Percentiles rank a stretch among this genome's conserved stretches.
phyloP scores from a whole-genome alignment of 2,113 vertebrate species.

The Ursus arctos region DNA sequence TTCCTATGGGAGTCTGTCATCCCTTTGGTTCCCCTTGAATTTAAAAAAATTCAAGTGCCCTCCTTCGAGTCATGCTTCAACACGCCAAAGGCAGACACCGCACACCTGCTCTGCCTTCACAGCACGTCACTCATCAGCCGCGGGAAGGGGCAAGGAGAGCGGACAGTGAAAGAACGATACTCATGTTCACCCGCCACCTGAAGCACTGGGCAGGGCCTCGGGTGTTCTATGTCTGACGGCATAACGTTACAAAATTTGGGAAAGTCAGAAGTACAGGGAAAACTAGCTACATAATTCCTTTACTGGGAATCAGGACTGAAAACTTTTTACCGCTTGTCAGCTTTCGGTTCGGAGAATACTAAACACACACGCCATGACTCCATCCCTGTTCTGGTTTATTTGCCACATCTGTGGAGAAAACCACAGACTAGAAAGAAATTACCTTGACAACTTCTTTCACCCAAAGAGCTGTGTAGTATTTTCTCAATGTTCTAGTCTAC shows the following conservation, averaged over 20 bases:
- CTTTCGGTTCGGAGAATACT: conserved; percentile 2
- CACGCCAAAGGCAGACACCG: conserved; percentile 6
- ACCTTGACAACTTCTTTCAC: conserved; percentile 57
- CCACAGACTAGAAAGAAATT: conserved; percentile 12
- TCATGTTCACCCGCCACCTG: not conserved
- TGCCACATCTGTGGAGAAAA: not conserved
- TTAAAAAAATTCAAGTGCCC: conserved; percentile 44
- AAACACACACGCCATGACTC: not conserved
- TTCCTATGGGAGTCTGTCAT: conserved; percentile 75
- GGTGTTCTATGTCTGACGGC: not conserved
- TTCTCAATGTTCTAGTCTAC: conserved; percentile 36
- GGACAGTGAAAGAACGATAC: fast-evolving
- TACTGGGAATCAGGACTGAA: not conserved
- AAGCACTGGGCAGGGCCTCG: not conserved
- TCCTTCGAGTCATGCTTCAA: conserved; percentile 70
- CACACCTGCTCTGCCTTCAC: conserved; percentile 46
- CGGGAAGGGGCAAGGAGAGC: not conserved
- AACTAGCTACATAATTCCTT: not conserved
- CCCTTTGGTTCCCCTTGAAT: not conserved
- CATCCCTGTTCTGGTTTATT: not conserved
- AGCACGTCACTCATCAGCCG: conserved; percentile 21
- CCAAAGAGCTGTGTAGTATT: not conserved
- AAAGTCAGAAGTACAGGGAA: not conserved
- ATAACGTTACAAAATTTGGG: not conserved
- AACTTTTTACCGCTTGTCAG: not conserved